Percentiles rank a stretch among this genome's conserved stretches.
These are phyloP conservation scores for Sebastes elongatus DNA, from an alignment of 2,797 vertebrate genomes.

Conservation along the genomic window DNA sequence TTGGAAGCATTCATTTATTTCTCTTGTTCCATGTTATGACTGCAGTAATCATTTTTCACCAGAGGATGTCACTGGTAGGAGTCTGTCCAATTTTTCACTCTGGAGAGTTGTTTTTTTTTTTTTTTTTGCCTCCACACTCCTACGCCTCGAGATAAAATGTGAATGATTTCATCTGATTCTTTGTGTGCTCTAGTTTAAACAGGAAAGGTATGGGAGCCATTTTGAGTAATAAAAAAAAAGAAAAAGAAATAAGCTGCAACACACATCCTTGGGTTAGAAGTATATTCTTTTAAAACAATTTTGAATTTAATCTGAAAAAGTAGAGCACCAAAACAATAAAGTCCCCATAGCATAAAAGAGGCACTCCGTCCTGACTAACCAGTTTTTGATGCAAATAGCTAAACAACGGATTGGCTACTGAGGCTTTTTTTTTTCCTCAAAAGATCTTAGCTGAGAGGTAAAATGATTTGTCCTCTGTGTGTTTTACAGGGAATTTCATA, in stretches of 20 bases:
- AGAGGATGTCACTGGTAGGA: slow-evolving; percentile 63
- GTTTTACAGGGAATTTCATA: slow-evolving; percentile 71
- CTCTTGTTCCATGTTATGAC: slow-evolving; percentile 39
- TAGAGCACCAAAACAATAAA: slow-evolving; percentile 83
- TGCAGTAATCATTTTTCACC: slow-evolving; percentile 65
- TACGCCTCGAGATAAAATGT: slow-evolving; percentile 28
- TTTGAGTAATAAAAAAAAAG: not conserved
- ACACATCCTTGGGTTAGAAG: slow-evolving; percentile 70
- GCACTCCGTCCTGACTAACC: slow-evolving; percentile 74
- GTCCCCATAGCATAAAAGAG: slow-evolving; percentile 77
- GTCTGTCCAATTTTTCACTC: slow-evolving; percentile 21
- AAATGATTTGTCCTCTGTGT: slow-evolving; percentile 72
- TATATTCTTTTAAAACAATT: slow-evolving; percentile 79
- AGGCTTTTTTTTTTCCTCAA: slow-evolving; percentile 42
- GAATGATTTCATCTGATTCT: slow-evolving; percentile 42
- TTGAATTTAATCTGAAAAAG: slow-evolving; percentile 80
- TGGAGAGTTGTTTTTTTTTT: not conserved
- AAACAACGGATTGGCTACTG: slow-evolving; percentile 76
- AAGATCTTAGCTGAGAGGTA: slow-evolving; percentile 71
- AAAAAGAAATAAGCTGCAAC: slow-evolving; percentile 58
- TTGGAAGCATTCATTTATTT: slow-evolving; percentile 64
- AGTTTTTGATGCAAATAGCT: slow-evolving; percentile 70
- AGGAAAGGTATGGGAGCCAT: not conserved
- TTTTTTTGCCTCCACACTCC: not conserved
- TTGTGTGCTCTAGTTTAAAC: slow-evolving; percentile 21